phyloP scores from a whole-genome alignment of 2,113 vertebrate genomes.

The Oreocharis arfaki region DNA sequence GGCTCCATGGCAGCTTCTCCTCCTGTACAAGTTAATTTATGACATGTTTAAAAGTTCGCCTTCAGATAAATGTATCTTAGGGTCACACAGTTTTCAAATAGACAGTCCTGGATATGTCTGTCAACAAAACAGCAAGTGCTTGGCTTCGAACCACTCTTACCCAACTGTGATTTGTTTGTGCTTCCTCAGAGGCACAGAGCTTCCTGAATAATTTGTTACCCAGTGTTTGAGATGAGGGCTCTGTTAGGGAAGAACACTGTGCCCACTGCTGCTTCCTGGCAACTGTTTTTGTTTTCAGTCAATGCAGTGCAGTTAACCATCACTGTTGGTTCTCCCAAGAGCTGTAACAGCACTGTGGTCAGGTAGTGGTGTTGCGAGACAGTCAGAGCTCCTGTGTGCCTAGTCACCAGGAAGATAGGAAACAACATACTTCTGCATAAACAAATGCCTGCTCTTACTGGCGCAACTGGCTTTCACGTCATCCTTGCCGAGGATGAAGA shows the following conservation, averaged over 20 bases:
- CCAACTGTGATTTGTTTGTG: background rate
- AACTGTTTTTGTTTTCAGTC: background rate
- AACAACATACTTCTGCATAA: background rate
- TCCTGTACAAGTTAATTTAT: background rate
- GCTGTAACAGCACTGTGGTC: background rate
- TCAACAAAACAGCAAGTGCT: background rate
- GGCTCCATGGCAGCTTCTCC: background rate
- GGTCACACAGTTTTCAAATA: background rate
- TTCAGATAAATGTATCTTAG: background rate
- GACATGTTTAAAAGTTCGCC: conserved; percentile 11
- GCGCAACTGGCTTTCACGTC: background rate
- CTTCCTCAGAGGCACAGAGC: background rate
- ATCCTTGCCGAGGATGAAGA: background rate
- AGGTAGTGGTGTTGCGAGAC: background rate
- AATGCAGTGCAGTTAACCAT: background rate
- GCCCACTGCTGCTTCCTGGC: background rate
- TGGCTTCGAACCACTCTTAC: background rate
- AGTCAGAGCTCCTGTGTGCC: background rate
- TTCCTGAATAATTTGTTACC: background rate
- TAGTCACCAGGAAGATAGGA: background rate
- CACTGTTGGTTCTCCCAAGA: background rate
- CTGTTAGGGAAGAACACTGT: background rate
- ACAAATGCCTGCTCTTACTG: background rate
- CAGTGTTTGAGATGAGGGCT: background rate
- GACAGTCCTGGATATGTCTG: background rate